Base-by-base conservation (phyloP, 2,888 invertebrate genomes). In the Philhelius pedissequus region DNA sequence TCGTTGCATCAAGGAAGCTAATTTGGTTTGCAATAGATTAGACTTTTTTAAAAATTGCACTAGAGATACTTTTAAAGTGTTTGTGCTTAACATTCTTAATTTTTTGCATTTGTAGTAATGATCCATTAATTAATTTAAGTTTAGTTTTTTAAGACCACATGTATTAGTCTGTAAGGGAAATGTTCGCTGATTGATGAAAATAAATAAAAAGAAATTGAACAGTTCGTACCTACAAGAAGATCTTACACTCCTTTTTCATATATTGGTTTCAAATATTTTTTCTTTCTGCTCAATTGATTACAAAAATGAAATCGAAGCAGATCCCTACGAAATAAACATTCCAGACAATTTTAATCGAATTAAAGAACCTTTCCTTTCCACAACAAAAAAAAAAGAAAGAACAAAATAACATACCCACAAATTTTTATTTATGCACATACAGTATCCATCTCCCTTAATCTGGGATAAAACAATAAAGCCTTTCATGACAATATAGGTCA, bases 401-500 rank as follows among this genome's bases (percentile, higher is more conserved):
- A 11, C 3, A 15, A 1, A 30, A 25, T 4, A 48, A 48, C 6
- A 48, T 22, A 22, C 8, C 48, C 22, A 30, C 27, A 27, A 45
- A 48, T 22, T 64, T 64, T 48, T 40, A 43, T 60, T 18, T 40
- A 18, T 40, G 8, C 18, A 43, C n/a, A n/a, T n/a, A n/a, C n/a
- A n/a, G n/a, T 43, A 22, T 27, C 40, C n/a, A 32, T 64, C 48
- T 18, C 4, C 15, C 11, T 7, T 45, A 43, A 30, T 11, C 45
- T 64, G 18, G 32, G 22, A 64, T 64, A 48, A 48, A 35, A 48
- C 48, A 64, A 64, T 64, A 64, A 64, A 64, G 32, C 64, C 48
- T 64, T 64, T 32, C 35, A 48, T 32, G 45, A 48, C 64, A 62
- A 32, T 48, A 32, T 48, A 64, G 64, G 64, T 64, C 64, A 64